Evolutionary conservation across 2,113 vertebrate species (phyloP).

Genomic region (Romanogobio albipinnatus): DNA sequence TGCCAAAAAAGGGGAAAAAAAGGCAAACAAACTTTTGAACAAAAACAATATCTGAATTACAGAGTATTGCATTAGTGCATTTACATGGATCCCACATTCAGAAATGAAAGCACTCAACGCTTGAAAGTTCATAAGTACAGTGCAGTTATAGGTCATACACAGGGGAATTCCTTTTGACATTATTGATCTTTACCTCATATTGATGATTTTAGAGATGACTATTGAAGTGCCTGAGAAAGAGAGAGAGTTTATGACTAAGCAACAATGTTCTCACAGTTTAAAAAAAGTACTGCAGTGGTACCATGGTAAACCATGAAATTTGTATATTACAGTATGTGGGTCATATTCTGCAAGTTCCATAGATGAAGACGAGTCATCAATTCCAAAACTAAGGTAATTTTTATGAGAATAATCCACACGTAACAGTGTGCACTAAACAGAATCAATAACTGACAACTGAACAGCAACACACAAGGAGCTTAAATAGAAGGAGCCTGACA

Average conservation of each 20-base stretch:
- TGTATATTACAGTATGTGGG: no score
- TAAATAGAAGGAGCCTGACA: no score
- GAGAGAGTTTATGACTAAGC: not conserved
- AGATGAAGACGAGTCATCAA: no score
- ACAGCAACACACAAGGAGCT: no score
- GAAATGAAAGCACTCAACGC: not conserved
- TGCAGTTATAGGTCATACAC: not conserved
- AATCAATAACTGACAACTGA: no score
- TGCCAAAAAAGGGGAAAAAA: not conserved
- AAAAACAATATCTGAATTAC: not conserved
- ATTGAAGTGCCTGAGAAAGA: not conserved
- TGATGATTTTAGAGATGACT: not conserved
- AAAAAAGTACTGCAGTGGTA: not conserved
- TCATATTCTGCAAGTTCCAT: no score
- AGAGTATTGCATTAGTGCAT: not conserved
- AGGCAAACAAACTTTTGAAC: not conserved
- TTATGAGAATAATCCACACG: no score
- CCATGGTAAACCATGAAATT: not conserved
- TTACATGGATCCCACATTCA: not conserved
- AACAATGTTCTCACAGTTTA: not conserved
- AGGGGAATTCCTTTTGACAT: slow-evolving; percentile 22
- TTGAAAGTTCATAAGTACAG: not conserved
- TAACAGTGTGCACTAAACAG: no score
- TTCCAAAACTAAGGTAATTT: no score
- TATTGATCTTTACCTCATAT: not conserved